A percentile compares a stretch with the other conserved stretches of the same genome.
These are phyloP conservation scores for Serinus canaria DNA, from an alignment of 2,113 vertebrate species.

Conservation along the genomic window DNA sequence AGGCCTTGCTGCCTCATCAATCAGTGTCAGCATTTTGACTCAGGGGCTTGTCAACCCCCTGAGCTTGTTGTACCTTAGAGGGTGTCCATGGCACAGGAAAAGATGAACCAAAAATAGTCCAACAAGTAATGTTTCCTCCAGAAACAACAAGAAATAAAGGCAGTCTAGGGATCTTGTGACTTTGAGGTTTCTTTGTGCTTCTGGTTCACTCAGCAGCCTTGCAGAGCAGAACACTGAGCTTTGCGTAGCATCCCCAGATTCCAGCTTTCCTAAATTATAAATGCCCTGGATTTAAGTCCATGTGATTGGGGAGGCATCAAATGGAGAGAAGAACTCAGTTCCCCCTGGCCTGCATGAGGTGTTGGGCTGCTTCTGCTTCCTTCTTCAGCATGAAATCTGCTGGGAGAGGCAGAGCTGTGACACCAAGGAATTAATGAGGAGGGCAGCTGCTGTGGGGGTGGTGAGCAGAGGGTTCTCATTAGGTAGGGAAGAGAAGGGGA, in stretches of 20 bases:
- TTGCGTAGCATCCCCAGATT: neutral
- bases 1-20: conserved; percentile 19
- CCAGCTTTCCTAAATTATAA: neutral
- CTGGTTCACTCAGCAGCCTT: neutral
- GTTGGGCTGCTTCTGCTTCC: neutral
- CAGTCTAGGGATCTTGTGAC: neutral
- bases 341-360: neutral
- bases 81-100: neutral
- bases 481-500: neutral
- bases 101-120: neutral
- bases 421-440: neutral
- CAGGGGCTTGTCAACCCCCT: neutral
- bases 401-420: neutral
- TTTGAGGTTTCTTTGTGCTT: conserved; percentile 13
- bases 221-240: neutral
- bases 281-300: neutral
- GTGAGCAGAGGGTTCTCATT: neutral
- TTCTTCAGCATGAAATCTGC: neutral
- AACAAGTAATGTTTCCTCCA: neutral
- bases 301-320: neutral
- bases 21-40: conserved; percentile 3
- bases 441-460: neutral
- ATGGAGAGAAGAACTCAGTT: neutral
- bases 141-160: neutral
- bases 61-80: neutral